These are phyloP conservation scores for Amazonetta brasiliensis DNA, from an alignment of 2,797 vertebrate species.

Conservation along the genomic window DNA sequence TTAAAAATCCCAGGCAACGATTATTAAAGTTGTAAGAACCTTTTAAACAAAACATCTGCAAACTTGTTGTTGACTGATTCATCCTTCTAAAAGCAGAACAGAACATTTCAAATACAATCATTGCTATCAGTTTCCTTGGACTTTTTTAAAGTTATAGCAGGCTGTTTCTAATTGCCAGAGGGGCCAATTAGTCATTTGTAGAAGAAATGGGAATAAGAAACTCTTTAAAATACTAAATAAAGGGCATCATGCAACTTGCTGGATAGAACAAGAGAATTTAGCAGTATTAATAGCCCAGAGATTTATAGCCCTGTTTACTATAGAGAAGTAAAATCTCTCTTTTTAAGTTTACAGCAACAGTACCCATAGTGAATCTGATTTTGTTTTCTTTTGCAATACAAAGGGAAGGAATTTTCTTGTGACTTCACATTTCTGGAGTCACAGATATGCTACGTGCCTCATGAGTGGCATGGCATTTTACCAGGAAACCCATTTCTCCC, in stretches of 20 bases:
- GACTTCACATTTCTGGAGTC: background rate
- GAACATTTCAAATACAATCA: background rate
- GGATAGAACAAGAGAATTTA: background rate
- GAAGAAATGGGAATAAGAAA: background rate
- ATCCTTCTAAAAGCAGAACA: background rate
- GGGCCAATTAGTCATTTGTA: background rate
- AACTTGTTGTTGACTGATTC: conserved; percentile 11
- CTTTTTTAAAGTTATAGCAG: background rate
- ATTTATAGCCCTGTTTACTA: background rate
- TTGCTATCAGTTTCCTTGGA: background rate
- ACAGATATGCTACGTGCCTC: background rate
- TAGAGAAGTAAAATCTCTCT: background rate
- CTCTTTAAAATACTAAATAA: background rate
- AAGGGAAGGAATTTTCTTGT: background rate
- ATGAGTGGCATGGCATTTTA: background rate
- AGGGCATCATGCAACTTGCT: background rate
- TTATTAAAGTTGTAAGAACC: conserved; percentile 19
- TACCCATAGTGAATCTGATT: background rate
- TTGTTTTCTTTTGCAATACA: background rate
- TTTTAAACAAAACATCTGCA: conserved; percentile 33
- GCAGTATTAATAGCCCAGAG: background rate
- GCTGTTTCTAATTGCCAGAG: background rate
- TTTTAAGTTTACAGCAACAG: background rate
- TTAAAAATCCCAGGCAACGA: conserved; percentile 3
- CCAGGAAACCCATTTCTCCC: background rate